Conservation (phyloP, 2,888 invertebrate genomes). For the Orthosia incerta region DNA sequence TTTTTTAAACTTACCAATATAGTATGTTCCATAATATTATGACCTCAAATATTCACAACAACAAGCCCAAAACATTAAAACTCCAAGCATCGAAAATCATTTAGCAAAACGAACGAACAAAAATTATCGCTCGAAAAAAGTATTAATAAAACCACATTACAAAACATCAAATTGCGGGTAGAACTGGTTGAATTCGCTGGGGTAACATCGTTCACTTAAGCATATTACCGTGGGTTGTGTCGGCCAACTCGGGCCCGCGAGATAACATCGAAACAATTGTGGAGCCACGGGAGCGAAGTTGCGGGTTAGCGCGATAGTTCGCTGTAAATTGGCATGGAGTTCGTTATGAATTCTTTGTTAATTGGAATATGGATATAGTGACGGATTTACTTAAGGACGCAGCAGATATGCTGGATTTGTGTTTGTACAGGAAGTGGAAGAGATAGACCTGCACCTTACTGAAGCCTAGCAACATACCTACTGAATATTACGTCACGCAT, state of each 20-base stretch:
- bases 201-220: conserved; percentile 90
- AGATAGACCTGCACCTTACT: too few relatives aligned
- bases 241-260: conserved; percentile 82
- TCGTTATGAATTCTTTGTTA: conserved; percentile 76
- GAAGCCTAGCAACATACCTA: too few relatives aligned
- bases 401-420: not conserved
- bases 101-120: conserved; percentile 54
- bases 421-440: not conserved
- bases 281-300: conserved; percentile 83
- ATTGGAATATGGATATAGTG: conserved; percentile 68
- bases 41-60: not conserved
- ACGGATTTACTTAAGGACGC: conserved; percentile 42
- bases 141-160: conserved; percentile 72
- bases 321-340: conserved; percentile 78
- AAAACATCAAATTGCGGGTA: conserved; percentile 80
- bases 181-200: conserved; percentile 84
- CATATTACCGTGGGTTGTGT: conserved; percentile 83
- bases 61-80: conserved; percentile 35
- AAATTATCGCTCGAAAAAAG: conserved; percentile 65
- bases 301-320: conserved; percentile 75
- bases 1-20: too few relatives aligned
- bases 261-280: conserved; percentile 87
- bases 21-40: too few relatives aligned
- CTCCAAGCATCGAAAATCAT: conserved; percentile 53
- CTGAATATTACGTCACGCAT: too few relatives aligned